A percentile compares a stretch with the other conserved stretches of the same genome.
Conservation (phyloP, 1,140 invertebrate species). For the Spodoptera litura region DNA sequence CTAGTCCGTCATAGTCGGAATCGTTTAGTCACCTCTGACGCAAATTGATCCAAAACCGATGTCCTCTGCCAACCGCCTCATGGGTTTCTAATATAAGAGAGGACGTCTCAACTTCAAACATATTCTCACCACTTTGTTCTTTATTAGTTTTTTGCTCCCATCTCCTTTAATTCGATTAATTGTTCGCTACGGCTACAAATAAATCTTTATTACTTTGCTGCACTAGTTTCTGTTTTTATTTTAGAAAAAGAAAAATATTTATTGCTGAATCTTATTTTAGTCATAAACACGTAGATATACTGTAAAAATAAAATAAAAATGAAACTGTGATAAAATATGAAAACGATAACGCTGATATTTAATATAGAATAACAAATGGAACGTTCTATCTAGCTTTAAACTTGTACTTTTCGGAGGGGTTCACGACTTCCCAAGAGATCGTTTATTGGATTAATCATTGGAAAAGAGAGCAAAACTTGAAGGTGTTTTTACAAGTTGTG, state of each 20-base stretch:
- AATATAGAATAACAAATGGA: background rate
- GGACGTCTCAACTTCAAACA: constrained; percentile 41
- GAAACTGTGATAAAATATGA: background rate
- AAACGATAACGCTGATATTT: constrained; percentile 8
- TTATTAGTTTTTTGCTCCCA: constrained; percentile 44
- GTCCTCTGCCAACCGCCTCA: constrained; percentile 38
- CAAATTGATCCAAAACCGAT: constrained; percentile 37
- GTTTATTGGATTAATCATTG: constrained; percentile 55
- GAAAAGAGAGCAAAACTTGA: constrained; percentile 49
- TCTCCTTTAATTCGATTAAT: constrained; percentile 28
- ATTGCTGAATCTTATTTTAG: background rate
- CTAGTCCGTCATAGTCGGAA: constrained; percentile 28
- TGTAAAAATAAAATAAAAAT: background rate
- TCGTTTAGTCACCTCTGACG: constrained; percentile 42
- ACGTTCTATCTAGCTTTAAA: constrained; percentile 3
- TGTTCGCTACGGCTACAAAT: constrained; percentile 5
- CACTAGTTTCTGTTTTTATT: background rate
- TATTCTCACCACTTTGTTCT: constrained; percentile 25
- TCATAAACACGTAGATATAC: constrained; percentile 14
- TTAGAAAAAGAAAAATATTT: constrained; percentile 1
- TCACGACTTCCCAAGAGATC: background rate
- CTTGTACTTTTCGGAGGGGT: background rate
- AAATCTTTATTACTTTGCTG: background rate
- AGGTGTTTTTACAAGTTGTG: constrained; percentile 55
- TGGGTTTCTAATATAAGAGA: constrained; percentile 29